Conservation (phyloP, 2,888 invertebrate genomes). For the Tanypteryx hageni region DNA sequence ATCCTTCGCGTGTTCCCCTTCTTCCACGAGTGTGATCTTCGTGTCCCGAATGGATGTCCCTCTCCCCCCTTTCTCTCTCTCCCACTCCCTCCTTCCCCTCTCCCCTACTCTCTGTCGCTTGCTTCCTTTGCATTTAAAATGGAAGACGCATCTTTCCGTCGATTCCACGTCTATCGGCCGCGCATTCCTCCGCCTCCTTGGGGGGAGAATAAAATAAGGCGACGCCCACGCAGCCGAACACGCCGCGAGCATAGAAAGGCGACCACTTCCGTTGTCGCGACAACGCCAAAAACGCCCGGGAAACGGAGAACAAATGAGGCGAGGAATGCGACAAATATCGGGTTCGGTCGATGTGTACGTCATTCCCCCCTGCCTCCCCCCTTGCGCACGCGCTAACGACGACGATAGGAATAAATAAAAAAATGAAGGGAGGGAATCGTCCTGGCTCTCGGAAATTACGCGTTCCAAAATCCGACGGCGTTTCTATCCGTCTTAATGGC, state of each 20-base stretch:
- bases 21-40: neutral
- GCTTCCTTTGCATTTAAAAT: conserved; percentile 52
- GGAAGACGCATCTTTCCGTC: conserved; percentile 38
- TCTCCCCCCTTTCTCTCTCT: neutral
- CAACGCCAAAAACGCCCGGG: conserved; percentile 49
- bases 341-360: neutral
- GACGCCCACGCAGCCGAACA: conserved; percentile 43
- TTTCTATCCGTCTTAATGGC: conserved; percentile 24
- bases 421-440: neutral
- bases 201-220: conserved; percentile 48
- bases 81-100: neutral
- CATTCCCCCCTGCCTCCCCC: neutral
- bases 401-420: neutral
- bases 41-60: neutral
- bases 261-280: conserved; percentile 42
- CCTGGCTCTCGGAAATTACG: neutral
- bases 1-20: neutral
- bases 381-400: neutral
- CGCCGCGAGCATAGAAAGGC: conserved; percentile 46
- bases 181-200: conserved; percentile 53
- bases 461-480: neutral
- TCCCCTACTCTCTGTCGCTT: neutral
- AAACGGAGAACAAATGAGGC: conserved; percentile 33
- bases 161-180: conserved; percentile 54
- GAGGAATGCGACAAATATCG: conserved; percentile 46